phyloP scores from a whole-genome alignment of 2,888 invertebrate genomes.

The Tuberolachnus salignus region DNA sequence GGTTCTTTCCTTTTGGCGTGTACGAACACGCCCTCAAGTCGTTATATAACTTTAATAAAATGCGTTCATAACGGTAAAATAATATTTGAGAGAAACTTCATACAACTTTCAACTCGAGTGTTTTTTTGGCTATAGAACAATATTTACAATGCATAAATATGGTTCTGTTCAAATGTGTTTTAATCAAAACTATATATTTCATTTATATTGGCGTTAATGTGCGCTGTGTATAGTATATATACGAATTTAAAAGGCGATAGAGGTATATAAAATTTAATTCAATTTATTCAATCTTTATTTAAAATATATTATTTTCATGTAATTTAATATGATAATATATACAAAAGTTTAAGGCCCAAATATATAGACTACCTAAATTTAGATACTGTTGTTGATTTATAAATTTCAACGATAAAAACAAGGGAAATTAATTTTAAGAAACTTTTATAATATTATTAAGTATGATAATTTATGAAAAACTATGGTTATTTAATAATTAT shows the following conservation, averaged over 20 bases:
- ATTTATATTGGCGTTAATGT: too few relatives aligned
- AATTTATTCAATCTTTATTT: too few relatives aligned
- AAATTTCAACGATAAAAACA: neutral
- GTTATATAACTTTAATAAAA: constrained; percentile 26
- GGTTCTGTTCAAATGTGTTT: neutral
- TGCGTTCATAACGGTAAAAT: neutral
- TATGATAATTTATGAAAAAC: neutral
- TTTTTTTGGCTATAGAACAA: neutral
- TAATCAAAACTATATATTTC: neutral
- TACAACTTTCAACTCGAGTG: neutral
- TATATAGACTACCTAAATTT: neutral
- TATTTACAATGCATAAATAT: neutral
- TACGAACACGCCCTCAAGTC: constrained; percentile 18
- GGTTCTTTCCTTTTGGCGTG: constrained; percentile 26
- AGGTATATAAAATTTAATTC: too few relatives aligned
- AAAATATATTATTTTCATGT: neutral
- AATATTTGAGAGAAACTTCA: neutral
- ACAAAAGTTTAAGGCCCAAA: neutral
- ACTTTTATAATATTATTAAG: neutral
- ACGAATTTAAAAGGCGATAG: too few relatives aligned
- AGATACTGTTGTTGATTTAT: neutral
- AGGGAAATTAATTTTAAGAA: constrained; percentile 3
- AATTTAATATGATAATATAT: neutral
- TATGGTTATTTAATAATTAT: neutral
- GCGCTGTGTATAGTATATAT: too few relatives aligned